Base-by-base conservation (phyloP, 1,140 invertebrate species). In the Maniola jurtina region DNA sequence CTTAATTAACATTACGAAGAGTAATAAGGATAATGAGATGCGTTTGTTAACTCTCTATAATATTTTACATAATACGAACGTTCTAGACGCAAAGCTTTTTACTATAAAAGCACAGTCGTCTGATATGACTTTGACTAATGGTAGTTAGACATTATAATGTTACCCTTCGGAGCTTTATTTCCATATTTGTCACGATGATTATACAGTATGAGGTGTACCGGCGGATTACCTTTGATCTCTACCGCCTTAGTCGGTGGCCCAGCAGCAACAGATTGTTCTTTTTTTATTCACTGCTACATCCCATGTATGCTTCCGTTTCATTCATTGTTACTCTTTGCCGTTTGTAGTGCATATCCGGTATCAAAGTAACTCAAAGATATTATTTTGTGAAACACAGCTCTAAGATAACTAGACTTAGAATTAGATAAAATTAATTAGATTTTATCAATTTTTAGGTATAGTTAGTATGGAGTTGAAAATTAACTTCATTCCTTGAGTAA, bases 211-310 rank as follows among this genome's bases (percentile, higher is more conserved):
- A 66, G 64, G 66, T 68, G 62, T 68, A 64, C 50, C 34, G 68
- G 62, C 61, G 70, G 66, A 54, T 64, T 67, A 73, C 72, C 80
- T 89, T 89, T 89, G 86, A 89, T 75, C 84, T 88, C 36, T 61
- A 61, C 84, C 79, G 83, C 65, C 87, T 65, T 68, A 70, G 75
- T 73, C 80, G 86, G 83, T 89, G 87, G 86, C 86, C 87, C 67
- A 76, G 68, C 73, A 73, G 64, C 68, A 76, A 78, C 73, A 70
- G 67, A 76, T 75, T 76, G 68, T 78, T 57, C 14, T 73, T n/a
- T 50, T 74, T 67, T 84, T 85, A 77, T 79, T 70, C 68, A 60
- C 52, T 61, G 70, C 66, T 57, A 73, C 76, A 69, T 73, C 62
- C 70, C 58, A 70, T 74, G 76, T 77, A 77, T 76, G 79, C 76